Evolutionary conservation across 2,113 vertebrate genomes (phyloP), one percentile per base, ranked within the genome.

Genomic region (Dromaius novaehollandiae): DNA sequence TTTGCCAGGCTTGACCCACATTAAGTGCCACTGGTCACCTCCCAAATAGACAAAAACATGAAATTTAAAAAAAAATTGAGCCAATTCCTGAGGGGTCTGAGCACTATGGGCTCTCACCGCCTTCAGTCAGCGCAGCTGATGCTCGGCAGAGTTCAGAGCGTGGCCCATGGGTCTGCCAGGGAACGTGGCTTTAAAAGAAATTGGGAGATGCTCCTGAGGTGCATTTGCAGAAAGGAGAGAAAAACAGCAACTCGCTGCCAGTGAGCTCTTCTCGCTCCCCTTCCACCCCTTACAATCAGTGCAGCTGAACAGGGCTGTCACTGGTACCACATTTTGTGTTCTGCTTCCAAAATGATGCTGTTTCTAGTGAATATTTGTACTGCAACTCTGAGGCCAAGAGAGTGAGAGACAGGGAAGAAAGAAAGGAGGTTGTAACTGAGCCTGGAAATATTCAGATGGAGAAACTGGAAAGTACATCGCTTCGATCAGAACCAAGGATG

Each of bases 1-100:
- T 90, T 96, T 97, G 95, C 96, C 97, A 97, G 93, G 91, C 95
- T 96, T 97, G 97, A 97, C 97, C 97, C 97, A 97, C 95, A 98
- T 97, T 97, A 95, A 98, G 94, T 97, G 94, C 91, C 96, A 96
- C 93, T 89, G 96, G 96, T 97, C 96, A 97, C 90, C 88, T 96
- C 94, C 93, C 73, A 96, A 91, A 96, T 77, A 91, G 96, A 95
- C 96, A 97, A 97, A 97, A 96, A 88, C 96, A 90, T 90, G 88
- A 93, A 96, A 97, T 83, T 87, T 60, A 75, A 70, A 76, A 93
- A 92, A 89, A 85, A 82, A 97, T 13, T 25, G 30, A 95, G 85
- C 46, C 79, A 94, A 90, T 96, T 96, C 97, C 95, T 88, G 65
- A 91, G 94, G 90, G 93, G 80, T 60, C 81, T 90, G 82, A 91